Percentiles rank a stretch among this genome's conserved stretches.
These are phyloP conservation scores for Phthorimaea operculella DNA, from an alignment of 1,140 invertebrate genomes.

Conservation along the genomic window DNA sequence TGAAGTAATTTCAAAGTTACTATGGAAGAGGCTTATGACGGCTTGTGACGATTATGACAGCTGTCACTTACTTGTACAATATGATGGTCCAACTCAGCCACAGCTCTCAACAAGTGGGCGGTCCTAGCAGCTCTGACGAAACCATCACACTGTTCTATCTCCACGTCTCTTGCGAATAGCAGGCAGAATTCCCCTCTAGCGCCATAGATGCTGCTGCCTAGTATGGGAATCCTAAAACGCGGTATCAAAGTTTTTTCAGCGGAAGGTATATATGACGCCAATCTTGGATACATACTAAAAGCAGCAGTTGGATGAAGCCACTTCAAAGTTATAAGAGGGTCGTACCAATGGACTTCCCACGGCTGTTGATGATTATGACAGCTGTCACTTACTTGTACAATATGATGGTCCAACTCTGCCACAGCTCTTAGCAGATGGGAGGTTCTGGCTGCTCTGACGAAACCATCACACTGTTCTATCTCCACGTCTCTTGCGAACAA, in stretches of 20 bases:
- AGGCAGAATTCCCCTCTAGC: conserved; percentile 50
- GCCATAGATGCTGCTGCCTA: conserved; percentile 40
- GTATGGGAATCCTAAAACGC: conserved; percentile 14
- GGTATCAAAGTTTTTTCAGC: no score
- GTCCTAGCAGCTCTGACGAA: conserved; percentile 50
- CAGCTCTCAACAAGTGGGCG: conserved; percentile 34
- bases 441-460: conserved; percentile 47
- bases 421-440: conserved; percentile 33
- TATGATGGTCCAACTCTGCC: conserved; percentile 46
- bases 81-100: conserved; percentile 44
- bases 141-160: conserved; percentile 32
- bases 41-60: no score
- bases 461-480: conserved; percentile 33
- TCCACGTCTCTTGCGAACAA: conserved; percentile 48
- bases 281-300: no score
- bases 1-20: no score
- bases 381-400: conserved; percentile 42
- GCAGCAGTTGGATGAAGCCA: no score
- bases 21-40: no score
- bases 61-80: conserved; percentile 45
- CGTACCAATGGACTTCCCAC: no score
- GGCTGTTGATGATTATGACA: no score
- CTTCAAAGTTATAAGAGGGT: no score
- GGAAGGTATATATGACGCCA: no score
- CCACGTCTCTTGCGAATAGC: conserved; percentile 48